phyloP scores from a whole-genome alignment of 2,888 invertebrate species.

The Oasisia sp. region DNA sequence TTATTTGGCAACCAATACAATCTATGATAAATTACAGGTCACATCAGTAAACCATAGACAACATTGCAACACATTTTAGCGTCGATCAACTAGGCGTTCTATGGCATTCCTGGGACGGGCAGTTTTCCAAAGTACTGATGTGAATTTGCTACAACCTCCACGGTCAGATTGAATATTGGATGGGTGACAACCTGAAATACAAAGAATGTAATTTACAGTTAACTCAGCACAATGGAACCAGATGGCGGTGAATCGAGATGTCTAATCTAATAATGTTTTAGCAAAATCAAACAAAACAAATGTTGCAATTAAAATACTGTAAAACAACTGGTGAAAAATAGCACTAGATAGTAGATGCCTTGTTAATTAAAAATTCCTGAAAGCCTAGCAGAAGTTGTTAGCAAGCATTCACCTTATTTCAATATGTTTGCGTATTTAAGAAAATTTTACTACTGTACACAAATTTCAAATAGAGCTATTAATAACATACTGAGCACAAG shows the following conservation, averaged over 20 bases:
- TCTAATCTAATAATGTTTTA: background rate
- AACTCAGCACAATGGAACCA: background rate
- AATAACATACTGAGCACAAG: background rate
- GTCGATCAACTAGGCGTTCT: slow-evolving; percentile 66
- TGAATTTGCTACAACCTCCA: slow-evolving; percentile 71
- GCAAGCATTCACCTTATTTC: background rate
- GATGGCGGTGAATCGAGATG: background rate
- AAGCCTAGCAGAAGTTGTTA: background rate
- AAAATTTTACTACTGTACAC: background rate
- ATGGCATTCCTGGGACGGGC: slow-evolving; percentile 41
- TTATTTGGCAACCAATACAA: background rate
- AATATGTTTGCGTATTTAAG: background rate
- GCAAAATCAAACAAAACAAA: background rate
- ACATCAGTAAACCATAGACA: background rate
- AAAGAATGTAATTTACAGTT: background rate
- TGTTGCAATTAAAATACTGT: background rate
- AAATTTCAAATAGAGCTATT: slow-evolving; percentile 23
- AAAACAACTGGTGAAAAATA: background rate
- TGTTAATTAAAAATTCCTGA: background rate
- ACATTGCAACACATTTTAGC: background rate
- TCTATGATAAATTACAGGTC: background rate
- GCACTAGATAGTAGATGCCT: background rate
- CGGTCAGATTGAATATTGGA: slow-evolving; percentile 84
- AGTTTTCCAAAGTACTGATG: slow-evolving; percentile 60
- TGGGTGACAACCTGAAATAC: slow-evolving; percentile 75